Base-by-base conservation (phyloP, 37 sponge, comb jelly and placozoan genomes). In the Halichondria panicea region DNA sequence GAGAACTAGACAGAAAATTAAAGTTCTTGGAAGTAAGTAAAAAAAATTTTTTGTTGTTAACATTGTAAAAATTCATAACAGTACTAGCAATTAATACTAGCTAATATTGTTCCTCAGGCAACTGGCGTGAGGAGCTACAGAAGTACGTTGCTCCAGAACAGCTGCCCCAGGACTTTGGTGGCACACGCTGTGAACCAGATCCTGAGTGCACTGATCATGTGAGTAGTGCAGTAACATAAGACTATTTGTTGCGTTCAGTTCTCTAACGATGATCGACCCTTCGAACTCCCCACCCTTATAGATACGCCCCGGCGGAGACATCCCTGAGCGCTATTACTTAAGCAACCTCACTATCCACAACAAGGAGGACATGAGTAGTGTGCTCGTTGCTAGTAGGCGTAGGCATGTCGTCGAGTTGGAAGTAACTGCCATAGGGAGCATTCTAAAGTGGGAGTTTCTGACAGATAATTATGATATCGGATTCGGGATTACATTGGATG, bases 181-280 rank as follows among this genome's bases (percentile, higher is more conserved):
- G 90, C 5, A 89, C 64, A 39, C 68, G 85, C 45, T 54, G 76
- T 24, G 91, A 90, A 67, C 87, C 91, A 46, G 91, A 90, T 70
- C 75, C 84, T 13, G 7, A 70, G 55, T 89, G 89, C 66, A 68
- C 76, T 15, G 52, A 77, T 36, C 72, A 78, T 70, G 76, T 88
- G 44, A 64, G 78, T 55, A 12, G n/a, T n/a, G 2, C 32, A 30
- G 3, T 55, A 7, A 11, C 52, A 48, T 48, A 15, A n/a, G n/a
- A n/a, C 15, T 48, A 48, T 48, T 48, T 48, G 52, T 15, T 48
- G 15, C 11, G 52, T 48, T 18, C 52, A 18, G 15, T 48, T 18
- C 13, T 48, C 13, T 48, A 48, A n/a, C n/a, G n/a, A n/a, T n/a
- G n/a, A n/a, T n/a, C n/a, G n/a, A 18, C 13, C 15, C 52, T 48